These are phyloP conservation scores for Odobenus rosmarus DNA, from an alignment of 2,113 vertebrate genomes.

Conservation along the genomic window DNA sequence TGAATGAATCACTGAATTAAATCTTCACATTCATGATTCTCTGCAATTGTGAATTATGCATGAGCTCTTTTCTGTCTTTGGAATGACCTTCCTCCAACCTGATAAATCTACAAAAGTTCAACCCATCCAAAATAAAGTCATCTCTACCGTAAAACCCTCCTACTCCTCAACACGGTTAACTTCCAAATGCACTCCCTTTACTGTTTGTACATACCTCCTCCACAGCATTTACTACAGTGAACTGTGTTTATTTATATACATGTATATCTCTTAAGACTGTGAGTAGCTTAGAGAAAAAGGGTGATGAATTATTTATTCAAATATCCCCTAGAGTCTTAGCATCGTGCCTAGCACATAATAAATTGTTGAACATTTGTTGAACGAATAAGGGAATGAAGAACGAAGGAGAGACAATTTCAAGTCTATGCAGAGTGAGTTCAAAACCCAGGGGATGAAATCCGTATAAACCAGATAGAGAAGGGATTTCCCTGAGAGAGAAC, in stretches of 20 bases:
- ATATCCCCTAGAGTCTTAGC: slow-evolving; percentile 45
- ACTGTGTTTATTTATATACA: not conserved
- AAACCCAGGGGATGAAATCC: slow-evolving; percentile 57
- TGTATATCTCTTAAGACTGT: not conserved
- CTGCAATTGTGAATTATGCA: not conserved
- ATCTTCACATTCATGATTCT: not conserved
- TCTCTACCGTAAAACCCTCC: not conserved
- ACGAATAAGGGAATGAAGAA: slow-evolving; percentile 62
- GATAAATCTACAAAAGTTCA: not conserved
- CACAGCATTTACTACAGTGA: not conserved
- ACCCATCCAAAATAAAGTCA: not conserved
- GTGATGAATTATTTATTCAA: slow-evolving; percentile 70
- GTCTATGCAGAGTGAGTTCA: slow-evolving; percentile 44
- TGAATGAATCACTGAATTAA: slow-evolving; percentile 39
- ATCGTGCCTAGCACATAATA: slow-evolving; percentile 2
- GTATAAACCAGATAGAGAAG: not conserved
- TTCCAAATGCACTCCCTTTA: not conserved
- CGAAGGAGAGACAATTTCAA: slow-evolving; percentile 34
- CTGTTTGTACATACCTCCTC: not conserved
- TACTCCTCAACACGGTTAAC: not conserved
- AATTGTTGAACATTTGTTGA: slow-evolving; percentile 51
- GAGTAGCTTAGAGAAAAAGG: slow-evolving; percentile 42
- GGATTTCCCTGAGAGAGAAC: not conserved
- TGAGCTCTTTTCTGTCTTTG: slow-evolving; percentile 7
- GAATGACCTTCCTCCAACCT: slow-evolving; percentile 41